Conservation (phyloP, 2,888 invertebrate genomes). For the Ochropleura plecta region DNA sequence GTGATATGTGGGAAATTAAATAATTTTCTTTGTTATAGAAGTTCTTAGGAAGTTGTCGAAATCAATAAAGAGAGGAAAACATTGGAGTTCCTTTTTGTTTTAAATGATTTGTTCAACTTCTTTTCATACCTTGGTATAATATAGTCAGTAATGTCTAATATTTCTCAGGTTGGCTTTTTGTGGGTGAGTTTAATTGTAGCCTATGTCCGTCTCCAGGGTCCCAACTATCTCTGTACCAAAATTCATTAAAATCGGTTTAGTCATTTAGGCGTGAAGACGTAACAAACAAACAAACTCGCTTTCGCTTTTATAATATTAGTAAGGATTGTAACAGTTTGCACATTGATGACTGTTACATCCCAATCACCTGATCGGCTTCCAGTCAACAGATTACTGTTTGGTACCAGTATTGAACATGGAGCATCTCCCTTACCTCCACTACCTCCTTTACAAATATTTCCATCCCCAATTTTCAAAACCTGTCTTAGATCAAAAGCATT, state of each 20-base stretch:
- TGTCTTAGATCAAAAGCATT: slow-evolving; percentile 8
- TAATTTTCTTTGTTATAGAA: slow-evolving; percentile 27
- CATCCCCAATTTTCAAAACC: background rate
- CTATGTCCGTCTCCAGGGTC: too few relatives aligned
- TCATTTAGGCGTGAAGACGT: too few relatives aligned
- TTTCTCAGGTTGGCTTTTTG: background rate
- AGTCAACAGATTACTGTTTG: too few relatives aligned
- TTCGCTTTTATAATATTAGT: too few relatives aligned
- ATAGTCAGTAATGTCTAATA: background rate
- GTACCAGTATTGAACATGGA: too few relatives aligned
- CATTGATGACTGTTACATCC: too few relatives aligned
- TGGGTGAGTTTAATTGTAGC: too few relatives aligned
- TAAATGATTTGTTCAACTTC: background rate
- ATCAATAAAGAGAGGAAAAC: background rate
- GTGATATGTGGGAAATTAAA: slow-evolving; percentile 41
- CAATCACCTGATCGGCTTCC: too few relatives aligned
- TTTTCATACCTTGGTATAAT: background rate
- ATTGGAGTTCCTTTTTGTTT: background rate
- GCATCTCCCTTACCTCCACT: background rate
- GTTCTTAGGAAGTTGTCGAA: slow-evolving; percentile 6
- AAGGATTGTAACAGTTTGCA: too few relatives aligned
- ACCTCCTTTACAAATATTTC: background rate
- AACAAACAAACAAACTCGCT: too few relatives aligned
- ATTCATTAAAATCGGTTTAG: too few relatives aligned
- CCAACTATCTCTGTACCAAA: too few relatives aligned